These are phyloP conservation scores for Odontothrips loti DNA, from an alignment of 2,888 invertebrate genomes.

Conservation along the genomic window DNA sequence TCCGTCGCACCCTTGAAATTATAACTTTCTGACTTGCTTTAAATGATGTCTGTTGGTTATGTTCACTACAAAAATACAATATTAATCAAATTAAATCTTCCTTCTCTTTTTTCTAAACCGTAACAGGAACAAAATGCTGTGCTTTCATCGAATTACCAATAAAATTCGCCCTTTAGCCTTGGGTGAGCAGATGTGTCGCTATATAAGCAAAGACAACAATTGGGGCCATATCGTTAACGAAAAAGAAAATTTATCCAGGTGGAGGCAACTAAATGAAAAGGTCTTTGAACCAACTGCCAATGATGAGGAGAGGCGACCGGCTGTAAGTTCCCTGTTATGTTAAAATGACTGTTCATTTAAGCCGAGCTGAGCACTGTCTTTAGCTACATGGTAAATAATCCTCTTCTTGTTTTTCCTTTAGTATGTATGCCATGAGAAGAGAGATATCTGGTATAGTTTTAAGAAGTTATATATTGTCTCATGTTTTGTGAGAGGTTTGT, in stretches of 20 bases:
- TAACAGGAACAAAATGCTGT: not conserved
- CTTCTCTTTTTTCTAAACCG: no score
- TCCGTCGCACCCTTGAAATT: not conserved
- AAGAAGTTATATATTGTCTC: conserved; percentile 93
- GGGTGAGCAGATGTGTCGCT: not conserved
- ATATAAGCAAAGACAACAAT: not conserved
- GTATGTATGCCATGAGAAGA: conserved; percentile 83
- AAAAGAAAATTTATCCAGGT: conserved; percentile 33
- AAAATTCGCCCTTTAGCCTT: not conserved
- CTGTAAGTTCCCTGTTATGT: conserved; percentile 58
- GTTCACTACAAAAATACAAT: not conserved
- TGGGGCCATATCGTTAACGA: not conserved
- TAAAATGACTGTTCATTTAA: not conserved
- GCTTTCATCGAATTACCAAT: not conserved
- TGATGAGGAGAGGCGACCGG: conserved; percentile 72
- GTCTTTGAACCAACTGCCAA: conserved; percentile 73
- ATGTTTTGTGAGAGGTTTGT: conserved; percentile 80
- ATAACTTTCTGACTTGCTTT: no score
- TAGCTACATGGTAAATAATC: conserved; percentile 15
- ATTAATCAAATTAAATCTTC: no score
- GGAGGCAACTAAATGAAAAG: conserved; percentile 59
- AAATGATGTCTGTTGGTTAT: not conserved
- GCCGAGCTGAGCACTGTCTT: not conserved
- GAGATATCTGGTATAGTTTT: conserved; percentile 83
- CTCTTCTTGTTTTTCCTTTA: conserved; percentile 48